Evolutionary conservation across 2,888 invertebrate genomes (phyloP).

Genomic region (Acrobasis consociella): DNA sequence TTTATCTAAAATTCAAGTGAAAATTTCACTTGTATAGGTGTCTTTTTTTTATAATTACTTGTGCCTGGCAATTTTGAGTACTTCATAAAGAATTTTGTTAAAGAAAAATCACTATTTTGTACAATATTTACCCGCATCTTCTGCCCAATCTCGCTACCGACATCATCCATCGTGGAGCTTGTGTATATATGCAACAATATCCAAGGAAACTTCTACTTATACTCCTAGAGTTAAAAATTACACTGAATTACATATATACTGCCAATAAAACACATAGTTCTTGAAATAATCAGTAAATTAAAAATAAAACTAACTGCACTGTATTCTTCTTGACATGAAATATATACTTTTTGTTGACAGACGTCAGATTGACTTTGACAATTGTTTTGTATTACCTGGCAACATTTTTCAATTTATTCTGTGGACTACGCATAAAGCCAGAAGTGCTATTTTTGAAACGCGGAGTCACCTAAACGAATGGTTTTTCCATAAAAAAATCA

Average conservation of each 20-base stretch:
- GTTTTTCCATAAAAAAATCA: too few species aligned
- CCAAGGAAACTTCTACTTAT: constrained; percentile 21
- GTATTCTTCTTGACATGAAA: neutral
- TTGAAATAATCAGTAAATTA: constrained; percentile 2
- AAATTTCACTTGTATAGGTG: neutral
- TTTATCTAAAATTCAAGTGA: neutral
- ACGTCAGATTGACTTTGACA: neutral
- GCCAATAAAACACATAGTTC: constrained; percentile 1
- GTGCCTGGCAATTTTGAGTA: neutral
- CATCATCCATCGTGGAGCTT: constrained; percentile 84
- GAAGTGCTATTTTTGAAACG: too few species aligned
- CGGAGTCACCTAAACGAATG: too few species aligned
- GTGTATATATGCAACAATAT: constrained; percentile 35
- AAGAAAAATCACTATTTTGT: constrained; percentile 20
- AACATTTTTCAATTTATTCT: too few species aligned
- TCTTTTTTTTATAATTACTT: neutral
- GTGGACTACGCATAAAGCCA: too few species aligned
- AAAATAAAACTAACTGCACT: constrained; percentile 2
- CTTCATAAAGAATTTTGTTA: neutral
- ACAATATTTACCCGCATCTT: constrained; percentile 89
- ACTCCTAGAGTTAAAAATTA: neutral
- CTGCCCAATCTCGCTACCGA: constrained; percentile 93
- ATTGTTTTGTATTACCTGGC: too few species aligned
- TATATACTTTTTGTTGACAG: neutral
- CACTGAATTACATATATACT: constrained; percentile 3